These are phyloP conservation scores for Urophycis tenuis DNA, from an alignment of 2,797 vertebrate species.

Conservation along the genomic window DNA sequence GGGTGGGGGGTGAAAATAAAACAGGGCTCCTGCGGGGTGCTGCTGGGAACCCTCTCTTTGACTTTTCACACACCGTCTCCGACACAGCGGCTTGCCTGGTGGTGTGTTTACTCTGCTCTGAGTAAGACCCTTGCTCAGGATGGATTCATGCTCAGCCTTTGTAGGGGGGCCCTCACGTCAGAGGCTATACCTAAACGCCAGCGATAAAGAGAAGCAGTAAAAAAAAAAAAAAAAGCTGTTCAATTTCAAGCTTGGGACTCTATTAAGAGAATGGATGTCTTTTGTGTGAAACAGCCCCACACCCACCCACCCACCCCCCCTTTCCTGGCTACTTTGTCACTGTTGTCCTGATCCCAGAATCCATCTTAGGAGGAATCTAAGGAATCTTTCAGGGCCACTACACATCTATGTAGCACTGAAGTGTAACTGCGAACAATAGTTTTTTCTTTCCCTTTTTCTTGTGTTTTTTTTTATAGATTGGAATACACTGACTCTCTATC, in stretches of 20 bases:
- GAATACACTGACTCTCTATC: conserved; percentile 17
- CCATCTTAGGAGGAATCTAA: conserved; percentile 60
- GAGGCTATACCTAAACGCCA: conserved; percentile 11
- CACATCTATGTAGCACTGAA: conserved; percentile 43
- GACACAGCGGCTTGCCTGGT: conserved; percentile 30
- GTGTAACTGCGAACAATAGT: conserved; percentile 48
- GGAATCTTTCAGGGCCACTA: conserved; percentile 65
- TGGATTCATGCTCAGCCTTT: conserved; percentile 29
- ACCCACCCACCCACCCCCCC: conserved; percentile 10
- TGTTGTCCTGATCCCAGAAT: conserved; percentile 62
- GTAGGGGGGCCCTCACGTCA: conserved; percentile 44
- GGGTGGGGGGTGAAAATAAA: too few species aligned
- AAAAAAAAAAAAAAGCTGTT: conserved; percentile 27
- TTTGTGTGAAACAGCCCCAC: conserved; percentile 34
- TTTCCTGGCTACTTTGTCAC: conserved; percentile 61
- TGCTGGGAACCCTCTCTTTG: conserved; percentile 14
- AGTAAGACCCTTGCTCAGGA: conserved; percentile 32
- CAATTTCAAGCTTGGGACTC: conserved; percentile 47
- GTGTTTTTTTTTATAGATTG: background rate
- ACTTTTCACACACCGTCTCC: conserved; percentile 39
- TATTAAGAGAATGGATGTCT: conserved; percentile 52
- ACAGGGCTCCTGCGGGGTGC: background rate
- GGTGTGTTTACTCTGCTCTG: conserved; percentile 49
- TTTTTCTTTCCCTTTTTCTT: conserved; percentile 21
- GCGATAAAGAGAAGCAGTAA: conserved; percentile 48